Conservation (phyloP, 2,888 invertebrate species). For the Candidula unifasciata region DNA sequence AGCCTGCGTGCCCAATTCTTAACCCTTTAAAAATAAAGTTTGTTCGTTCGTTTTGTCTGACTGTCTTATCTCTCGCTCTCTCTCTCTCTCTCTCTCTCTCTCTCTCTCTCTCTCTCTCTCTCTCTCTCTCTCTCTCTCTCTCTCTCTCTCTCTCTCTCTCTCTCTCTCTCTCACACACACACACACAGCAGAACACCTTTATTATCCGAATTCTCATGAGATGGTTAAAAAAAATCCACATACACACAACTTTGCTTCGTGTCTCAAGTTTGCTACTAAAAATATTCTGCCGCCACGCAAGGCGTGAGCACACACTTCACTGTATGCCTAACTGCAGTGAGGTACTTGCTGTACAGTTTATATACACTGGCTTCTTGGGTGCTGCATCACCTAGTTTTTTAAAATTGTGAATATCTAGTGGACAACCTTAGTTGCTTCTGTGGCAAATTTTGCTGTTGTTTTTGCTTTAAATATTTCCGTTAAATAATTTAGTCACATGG, state of each 20-base stretch:
- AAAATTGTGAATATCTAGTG: neutral
- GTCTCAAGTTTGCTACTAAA: neutral
- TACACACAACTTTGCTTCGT: conserved; percentile 1
- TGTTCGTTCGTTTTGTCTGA: no score
- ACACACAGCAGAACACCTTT: neutral
- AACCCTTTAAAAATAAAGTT: no score
- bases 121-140: neutral
- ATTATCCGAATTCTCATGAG: no score
- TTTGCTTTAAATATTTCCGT: no score
- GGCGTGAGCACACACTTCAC: neutral
- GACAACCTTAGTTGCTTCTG: no score
- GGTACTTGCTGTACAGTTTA: neutral
- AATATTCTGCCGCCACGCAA: neutral
- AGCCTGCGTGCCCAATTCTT: no score
- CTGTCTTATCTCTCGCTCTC: no score
- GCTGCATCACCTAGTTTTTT: neutral
- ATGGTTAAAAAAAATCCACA: no score
- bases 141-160: neutral
- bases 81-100: conserved; percentile 22
- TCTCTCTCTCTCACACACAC: neutral
- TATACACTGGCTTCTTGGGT: neutral
- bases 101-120: neutral
- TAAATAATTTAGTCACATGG: no score
- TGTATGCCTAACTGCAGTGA: neutral
- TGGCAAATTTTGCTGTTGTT: no score